Conservation (phyloP, 2,797 vertebrate species). For the Petrocephalus schoutedeni region DNA sequence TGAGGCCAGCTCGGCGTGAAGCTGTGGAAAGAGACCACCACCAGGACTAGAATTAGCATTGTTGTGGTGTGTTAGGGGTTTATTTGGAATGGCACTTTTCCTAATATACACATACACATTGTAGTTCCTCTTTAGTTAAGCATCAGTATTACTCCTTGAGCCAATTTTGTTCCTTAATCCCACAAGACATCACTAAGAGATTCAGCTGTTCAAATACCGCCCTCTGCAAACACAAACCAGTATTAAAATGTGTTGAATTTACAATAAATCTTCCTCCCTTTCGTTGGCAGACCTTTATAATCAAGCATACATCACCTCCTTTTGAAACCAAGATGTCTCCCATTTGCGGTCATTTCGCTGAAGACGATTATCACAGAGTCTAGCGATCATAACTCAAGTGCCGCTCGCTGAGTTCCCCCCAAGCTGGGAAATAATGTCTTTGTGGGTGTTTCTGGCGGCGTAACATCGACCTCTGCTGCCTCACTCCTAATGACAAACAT, state of each 20-base stretch:
- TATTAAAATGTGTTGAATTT: neutral
- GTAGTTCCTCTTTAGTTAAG: neutral
- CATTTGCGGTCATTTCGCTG: neutral
- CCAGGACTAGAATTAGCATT: neutral
- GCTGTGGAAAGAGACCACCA: neutral
- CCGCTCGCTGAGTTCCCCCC: neutral
- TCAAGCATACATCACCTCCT: neutral
- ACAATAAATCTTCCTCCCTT: neutral
- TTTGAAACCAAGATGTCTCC: neutral
- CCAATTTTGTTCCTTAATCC: neutral
- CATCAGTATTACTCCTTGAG: neutral
- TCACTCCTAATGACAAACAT: constrained; percentile 17
- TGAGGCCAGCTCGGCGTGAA: neutral
- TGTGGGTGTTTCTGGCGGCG: neutral
- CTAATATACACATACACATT: neutral
- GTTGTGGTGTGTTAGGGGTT: neutral
- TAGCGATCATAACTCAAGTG: neutral
- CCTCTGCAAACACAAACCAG: neutral
- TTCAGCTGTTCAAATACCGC: constrained; percentile 5
- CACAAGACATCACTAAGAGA: neutral
- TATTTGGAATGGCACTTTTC: neutral
- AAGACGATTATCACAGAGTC: neutral
- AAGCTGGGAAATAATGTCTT: neutral
- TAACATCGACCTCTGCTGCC: neutral
- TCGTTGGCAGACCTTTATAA: neutral